phyloP scores from a whole-genome alignment of 2,797 vertebrate genomes.

The Gambelia wislizenii region DNA sequence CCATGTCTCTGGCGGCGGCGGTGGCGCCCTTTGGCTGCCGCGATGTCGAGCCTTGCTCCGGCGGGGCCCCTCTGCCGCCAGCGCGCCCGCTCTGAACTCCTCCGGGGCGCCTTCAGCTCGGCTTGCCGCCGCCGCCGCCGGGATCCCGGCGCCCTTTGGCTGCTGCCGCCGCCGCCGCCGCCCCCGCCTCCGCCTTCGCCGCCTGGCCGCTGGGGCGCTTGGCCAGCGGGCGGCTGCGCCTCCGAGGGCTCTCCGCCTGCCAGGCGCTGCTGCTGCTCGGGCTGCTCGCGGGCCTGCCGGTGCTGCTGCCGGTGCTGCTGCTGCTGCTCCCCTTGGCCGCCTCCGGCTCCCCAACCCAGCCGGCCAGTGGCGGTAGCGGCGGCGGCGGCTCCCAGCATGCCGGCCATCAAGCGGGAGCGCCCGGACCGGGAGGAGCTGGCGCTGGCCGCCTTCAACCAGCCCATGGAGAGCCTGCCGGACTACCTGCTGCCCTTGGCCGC shows the following conservation, averaged over 20 bases:
- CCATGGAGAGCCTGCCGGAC: conserved; percentile 83
- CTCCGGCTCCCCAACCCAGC: not conserved
- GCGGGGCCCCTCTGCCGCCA: conserved; percentile 77
- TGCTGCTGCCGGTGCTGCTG: conserved; percentile 60
- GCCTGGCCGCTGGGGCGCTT: not conserved
- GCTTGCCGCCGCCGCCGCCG: conserved; percentile 8
- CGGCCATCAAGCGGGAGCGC: conserved; percentile 96
- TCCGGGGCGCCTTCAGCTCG: conserved; percentile 57
- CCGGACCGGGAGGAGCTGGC: conserved; percentile 94
- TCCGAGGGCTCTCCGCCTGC: not conserved
- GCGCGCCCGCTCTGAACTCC: conserved; percentile 51
- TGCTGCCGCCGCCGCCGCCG: not conserved
- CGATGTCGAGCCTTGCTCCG: conserved; percentile 86
- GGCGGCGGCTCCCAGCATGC: conserved; percentile 80
- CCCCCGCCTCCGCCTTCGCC: not conserved
- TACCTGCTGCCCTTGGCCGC: conserved; percentile 90
- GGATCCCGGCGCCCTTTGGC: conserved; percentile 57
- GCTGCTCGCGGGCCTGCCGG: conserved; percentile 48
- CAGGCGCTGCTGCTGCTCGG: conserved; percentile 49
- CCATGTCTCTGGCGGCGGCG: conserved; percentile 80
- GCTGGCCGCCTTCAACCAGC: conserved; percentile 90
- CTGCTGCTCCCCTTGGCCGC: not conserved
- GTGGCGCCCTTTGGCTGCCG: conserved; percentile 75
- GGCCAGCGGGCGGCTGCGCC: not conserved
- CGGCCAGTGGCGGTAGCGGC: not conserved